Evolutionary conservation across 2,797 vertebrate genomes (phyloP).

Genomic region (Microtus obscurus): DNA sequence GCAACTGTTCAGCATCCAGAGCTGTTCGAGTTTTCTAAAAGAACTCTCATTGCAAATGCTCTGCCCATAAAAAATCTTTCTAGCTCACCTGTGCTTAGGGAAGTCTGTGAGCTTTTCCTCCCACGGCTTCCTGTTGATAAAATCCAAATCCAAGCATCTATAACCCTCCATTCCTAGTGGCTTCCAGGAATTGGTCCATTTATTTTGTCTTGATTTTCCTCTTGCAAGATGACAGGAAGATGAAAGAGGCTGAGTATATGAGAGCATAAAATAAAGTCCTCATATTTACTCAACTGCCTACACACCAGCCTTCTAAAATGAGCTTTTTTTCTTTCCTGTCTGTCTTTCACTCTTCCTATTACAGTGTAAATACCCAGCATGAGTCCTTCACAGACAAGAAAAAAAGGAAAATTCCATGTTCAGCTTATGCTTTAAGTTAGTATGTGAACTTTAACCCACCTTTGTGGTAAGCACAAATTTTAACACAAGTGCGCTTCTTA

Average conservation of each 20-base stretch:
- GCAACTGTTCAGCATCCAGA: not conserved
- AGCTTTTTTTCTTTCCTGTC: not conserved
- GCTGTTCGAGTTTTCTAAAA: not conserved
- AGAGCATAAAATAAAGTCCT: constrained; percentile 56
- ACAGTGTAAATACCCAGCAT: not conserved
- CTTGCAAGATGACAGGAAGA: constrained; percentile 42
- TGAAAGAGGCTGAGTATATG: constrained; percentile 41
- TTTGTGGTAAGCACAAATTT: not conserved
- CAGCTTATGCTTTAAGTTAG: not conserved
- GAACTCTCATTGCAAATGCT: not conserved
- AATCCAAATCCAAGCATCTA: not conserved
- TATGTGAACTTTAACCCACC: constrained; percentile 27
- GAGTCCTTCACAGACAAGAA: not conserved
- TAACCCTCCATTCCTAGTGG: not conserved
- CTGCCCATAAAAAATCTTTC: not conserved
- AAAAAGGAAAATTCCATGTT: not conserved
- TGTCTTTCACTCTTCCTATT: not conserved
- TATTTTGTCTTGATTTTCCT: not conserved
- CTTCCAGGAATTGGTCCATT: not conserved
- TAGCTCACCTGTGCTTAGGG: not conserved
- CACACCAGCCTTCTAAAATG: constrained; percentile 16
- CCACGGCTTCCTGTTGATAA: not conserved
- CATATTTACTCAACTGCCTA: constrained; percentile 2
- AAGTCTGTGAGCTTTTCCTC: not conserved
- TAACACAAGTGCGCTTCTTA: not conserved